A percentile compares a stretch with the other conserved stretches of the same genome.
Evolutionary conservation across 2,888 invertebrate genomes (phyloP).

Genomic region (Volucella bombylans): DNA sequence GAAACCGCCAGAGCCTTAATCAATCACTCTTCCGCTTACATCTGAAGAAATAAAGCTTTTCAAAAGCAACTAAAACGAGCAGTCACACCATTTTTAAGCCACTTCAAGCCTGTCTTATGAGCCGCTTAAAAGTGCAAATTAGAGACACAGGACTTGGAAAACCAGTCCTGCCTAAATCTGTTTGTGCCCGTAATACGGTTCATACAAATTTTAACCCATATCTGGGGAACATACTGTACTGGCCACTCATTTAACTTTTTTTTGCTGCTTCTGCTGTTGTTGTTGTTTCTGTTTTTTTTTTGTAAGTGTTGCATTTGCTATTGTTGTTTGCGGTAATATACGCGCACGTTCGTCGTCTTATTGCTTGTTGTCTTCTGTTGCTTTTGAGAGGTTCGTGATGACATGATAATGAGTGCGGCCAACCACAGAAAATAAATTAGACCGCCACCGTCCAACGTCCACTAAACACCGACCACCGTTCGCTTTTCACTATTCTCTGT

Average conservation of each 20-base stretch:
- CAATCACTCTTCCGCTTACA: no score
- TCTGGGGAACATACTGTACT: conserved; percentile 42
- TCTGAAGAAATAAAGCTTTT: no score
- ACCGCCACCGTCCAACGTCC: conserved; percentile 60
- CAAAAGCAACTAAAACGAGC: no score
- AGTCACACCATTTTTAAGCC: no score
- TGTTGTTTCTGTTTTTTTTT: conserved; percentile 41
- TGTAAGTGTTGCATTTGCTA: background rate
- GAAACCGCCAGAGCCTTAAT: no score
- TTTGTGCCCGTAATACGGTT: background rate
- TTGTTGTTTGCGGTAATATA: conserved; percentile 55
- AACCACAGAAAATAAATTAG: conserved; percentile 76
- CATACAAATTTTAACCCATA: background rate
- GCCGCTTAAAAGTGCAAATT: no score
- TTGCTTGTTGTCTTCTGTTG: conserved; percentile 46
- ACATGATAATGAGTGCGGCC: conserved; percentile 76
- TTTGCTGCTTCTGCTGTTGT: conserved; percentile 45
- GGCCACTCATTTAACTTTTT: conserved; percentile 51
- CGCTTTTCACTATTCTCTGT: no score
- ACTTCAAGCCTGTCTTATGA: no score
- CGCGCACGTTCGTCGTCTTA: conserved; percentile 65
- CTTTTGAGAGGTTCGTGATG: conserved; percentile 74
- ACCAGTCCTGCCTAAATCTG: no score
- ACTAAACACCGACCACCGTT: background rate
- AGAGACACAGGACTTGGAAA: no score